Evolutionary conservation across 1,140 invertebrate species (phyloP), one percentile per base, ranked within the genome.

Genomic region (Diabrotica virgifera): DNA sequence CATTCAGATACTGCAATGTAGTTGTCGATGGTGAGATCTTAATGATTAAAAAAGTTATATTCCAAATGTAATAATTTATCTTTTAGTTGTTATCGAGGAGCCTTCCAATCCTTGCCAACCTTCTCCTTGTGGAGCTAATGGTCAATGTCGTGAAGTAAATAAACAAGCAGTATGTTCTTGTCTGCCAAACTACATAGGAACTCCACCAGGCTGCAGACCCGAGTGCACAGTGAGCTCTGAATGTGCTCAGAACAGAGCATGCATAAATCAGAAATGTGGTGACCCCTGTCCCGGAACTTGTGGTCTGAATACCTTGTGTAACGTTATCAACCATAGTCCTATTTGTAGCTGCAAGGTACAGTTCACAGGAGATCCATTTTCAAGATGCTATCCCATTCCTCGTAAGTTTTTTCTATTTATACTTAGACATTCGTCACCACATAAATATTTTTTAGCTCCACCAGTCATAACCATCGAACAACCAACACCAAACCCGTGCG

Each of bases 321-420:
- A 80, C 69, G 86, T 88, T 40, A 82, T 86, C 14, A 89, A 87
- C 76, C 90, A 92, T 73, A 85, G 84, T 72, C 87, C 90, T 5
- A 87, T 87, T 36, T 92, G 90, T 70, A 85, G 83, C 59, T 93
- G 91, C 77, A 80, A 82, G 38, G 70, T 80, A 55, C 86, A 85
- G 51, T 87, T 84, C 69, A 88, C 85, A 52, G 90, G 91, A 59
- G 88, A 93, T 84, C 90, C 91, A n/a, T 90, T 91, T 69, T 79
- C 82, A 51, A 82, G 84, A 78, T 89, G 86, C 71, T 85, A 83
- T 65, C 82, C 83, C 52, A 66, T 88, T 85, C 75, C 80, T 77
- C 70, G 83, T 84, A 74, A 80, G 79, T 36, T 36, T 24, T 60
- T 9, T n/a, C n/a, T 60, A 51, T 24, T 2, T 24, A 24, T 24